Base-by-base conservation (phyloP, 2,113 vertebrate genomes). In the Megaptera novaeangliae region DNA sequence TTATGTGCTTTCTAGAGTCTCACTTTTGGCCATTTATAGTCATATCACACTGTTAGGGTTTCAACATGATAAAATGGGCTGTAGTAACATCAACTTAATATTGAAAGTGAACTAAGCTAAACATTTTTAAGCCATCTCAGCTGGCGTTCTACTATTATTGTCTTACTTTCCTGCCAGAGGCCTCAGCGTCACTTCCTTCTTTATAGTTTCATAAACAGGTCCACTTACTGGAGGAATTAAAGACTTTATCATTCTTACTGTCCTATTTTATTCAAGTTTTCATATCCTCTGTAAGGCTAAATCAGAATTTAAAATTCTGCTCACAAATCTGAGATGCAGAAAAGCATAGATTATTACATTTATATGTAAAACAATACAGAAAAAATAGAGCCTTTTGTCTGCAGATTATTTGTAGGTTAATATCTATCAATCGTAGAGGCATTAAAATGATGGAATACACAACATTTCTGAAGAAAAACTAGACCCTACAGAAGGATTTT, bases 381-480 rank as follows among this genome's bases (percentile, higher is more conserved):
- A 93, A 82, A 55, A 1, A 71, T n/a, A 93, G 18, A 41, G 55
- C 18, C 71, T 31, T 63, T 89, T 71, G 41, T 13, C 34, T 46
- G 41, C 44, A n/a, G 77, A 75, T 44, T 2, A 0, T 17, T 90
- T 91, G 44, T 25, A 92, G 71, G 36, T 36, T 57, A 44, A 55
- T 31, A 88, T 63, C 63, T 39, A 93, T 41, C 81, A 88, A 39
- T 39, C 3, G 36, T 41, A 49, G 0, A 91, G 64, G 31, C 29
- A 94, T 36, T 82, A 27, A 89, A 94, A 75, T 41, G 94, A 97
- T 78, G 88, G 41, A 92, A 95, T 59, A 8, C 4, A 46, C n/a
- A 44, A n/a, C 41, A 44, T 95, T 97, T 98, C 36, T 36, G 80
- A 96, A 88, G 25, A 84, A 83, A 97, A 97, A 74, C 36, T 55